Conservation (phyloP, 2,797 vertebrate species). For the Lophius americanus region DNA sequence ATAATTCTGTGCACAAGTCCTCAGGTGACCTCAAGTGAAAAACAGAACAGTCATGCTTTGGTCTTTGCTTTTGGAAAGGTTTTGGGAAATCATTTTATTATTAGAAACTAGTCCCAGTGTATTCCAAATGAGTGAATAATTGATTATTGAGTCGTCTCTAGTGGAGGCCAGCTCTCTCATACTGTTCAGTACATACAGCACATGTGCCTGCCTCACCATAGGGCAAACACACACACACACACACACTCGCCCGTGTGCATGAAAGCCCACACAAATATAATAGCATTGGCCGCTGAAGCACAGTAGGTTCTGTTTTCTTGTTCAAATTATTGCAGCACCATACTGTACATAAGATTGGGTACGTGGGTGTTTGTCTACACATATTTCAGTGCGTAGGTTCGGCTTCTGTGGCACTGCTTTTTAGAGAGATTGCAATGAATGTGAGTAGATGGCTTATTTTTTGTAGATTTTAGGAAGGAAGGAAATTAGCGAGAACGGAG, state of each 20-base stretch:
- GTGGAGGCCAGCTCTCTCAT: conserved; percentile 42
- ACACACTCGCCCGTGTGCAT: conserved; percentile 1
- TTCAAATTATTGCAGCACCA: not conserved
- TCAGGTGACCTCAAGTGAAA: not conserved
- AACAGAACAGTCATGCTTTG: not conserved
- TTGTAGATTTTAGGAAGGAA: conserved; percentile 55
- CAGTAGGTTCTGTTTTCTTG: not conserved
- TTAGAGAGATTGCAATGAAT: conserved; percentile 10
- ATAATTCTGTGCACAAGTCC: not conserved
- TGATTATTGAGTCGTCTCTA: conserved; percentile 54
- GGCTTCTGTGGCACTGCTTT: not conserved
- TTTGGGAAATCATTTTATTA: conserved; percentile 31
- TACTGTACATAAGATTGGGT: not conserved
- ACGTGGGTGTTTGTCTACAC: not conserved
- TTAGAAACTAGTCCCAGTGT: conserved; percentile 30
- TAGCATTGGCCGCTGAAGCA: conserved; percentile 13
- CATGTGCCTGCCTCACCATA: conserved; percentile 16
- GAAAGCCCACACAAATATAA: conserved; percentile 23
- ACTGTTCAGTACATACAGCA: conserved; percentile 31
- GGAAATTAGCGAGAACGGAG: conserved; percentile 34
- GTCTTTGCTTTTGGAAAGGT: not conserved
- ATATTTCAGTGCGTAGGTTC: conserved; percentile 18
- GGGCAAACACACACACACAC: conserved; percentile 2
- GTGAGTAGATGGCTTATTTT: conserved; percentile 39
- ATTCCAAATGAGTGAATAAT: conserved; percentile 58